A percentile compares a stretch with the other conserved stretches of the same genome.
Conservation (phyloP, 2,113 vertebrate genomes). For the Pontoporia blainvillei region DNA sequence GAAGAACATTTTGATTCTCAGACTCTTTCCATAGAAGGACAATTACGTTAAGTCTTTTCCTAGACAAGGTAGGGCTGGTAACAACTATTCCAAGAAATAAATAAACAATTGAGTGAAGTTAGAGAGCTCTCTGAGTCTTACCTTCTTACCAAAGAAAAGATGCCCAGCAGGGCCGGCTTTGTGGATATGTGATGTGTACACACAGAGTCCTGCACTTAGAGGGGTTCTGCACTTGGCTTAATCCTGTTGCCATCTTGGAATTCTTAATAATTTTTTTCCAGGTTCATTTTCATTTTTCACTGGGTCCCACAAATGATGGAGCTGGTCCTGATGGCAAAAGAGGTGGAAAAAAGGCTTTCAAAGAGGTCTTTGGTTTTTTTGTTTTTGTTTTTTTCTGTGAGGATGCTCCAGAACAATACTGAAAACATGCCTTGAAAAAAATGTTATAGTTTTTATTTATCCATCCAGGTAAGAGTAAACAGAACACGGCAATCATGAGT, state of each 20-base stretch:
- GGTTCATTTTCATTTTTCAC: background rate
- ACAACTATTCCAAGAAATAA: background rate
- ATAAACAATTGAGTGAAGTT: background rate
- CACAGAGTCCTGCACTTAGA: background rate
- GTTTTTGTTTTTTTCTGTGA: background rate
- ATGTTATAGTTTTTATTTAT: background rate
- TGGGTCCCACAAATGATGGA: background rate
- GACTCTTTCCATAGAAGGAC: background rate
- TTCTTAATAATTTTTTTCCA: background rate
- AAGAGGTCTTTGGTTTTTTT: background rate
- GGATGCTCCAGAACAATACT: background rate
- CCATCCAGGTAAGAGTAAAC: background rate
- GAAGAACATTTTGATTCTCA: background rate
- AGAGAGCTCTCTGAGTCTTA: background rate
- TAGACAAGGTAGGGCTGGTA: background rate
- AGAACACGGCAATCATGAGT: background rate
- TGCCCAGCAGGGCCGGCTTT: background rate
- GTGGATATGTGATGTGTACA: rapidly evolving
- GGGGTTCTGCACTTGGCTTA: background rate
- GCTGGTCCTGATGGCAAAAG: background rate
- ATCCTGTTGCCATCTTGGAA: background rate
- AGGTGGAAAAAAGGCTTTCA: background rate
- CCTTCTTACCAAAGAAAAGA: background rate
- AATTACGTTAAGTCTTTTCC: background rate
- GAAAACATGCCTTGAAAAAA: background rate